Evolutionary conservation across 2,888 invertebrate genomes (phyloP).

Genomic region (Onthophagus sagittarius): DNA sequence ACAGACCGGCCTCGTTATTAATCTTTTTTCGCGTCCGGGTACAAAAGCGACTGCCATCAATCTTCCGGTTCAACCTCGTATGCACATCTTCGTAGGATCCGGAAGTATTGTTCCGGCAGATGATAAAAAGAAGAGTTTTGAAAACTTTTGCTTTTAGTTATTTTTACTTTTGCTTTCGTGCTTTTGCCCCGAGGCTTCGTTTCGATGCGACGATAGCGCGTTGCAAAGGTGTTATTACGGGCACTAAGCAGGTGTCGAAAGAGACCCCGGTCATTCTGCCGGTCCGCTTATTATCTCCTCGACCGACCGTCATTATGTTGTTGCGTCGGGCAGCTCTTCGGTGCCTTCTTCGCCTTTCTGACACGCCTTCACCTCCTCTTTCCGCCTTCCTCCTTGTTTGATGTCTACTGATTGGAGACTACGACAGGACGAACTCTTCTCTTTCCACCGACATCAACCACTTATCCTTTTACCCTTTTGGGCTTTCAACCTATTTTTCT

Average conservation of each 20-base stretch:
- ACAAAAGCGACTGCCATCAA: not conserved
- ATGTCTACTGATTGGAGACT: not conserved
- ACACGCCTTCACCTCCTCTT: not conserved
- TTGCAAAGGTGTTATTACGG: conserved; percentile 46
- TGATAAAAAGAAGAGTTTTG: not conserved
- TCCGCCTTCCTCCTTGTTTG: not conserved
- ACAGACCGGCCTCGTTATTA: not conserved
- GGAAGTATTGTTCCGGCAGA: not conserved
- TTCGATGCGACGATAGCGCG: conserved; percentile 18
- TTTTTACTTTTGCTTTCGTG: not conserved
- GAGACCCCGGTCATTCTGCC: conserved; percentile 37
- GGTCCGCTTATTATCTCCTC: conserved; percentile 43
- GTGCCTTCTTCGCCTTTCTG: not conserved
- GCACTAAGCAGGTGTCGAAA: conserved; percentile 50
- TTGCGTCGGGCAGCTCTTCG: conserved; percentile 26
- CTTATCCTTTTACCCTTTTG: not conserved
- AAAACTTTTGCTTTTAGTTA: too few species aligned
- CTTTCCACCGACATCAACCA: not conserved
- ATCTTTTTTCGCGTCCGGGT: not conserved
- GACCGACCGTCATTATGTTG: conserved; percentile 42
- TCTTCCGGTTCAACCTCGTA: not conserved
- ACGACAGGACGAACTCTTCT: not conserved
- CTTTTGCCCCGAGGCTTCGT: conserved; percentile 20
- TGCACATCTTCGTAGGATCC: not conserved
- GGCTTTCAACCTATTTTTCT: not conserved